A percentile compares a stretch with the other conserved stretches of the same genome.
phyloP scores from a whole-genome alignment of 2,113 vertebrate genomes.

The Amphiprion ocellaris region DNA sequence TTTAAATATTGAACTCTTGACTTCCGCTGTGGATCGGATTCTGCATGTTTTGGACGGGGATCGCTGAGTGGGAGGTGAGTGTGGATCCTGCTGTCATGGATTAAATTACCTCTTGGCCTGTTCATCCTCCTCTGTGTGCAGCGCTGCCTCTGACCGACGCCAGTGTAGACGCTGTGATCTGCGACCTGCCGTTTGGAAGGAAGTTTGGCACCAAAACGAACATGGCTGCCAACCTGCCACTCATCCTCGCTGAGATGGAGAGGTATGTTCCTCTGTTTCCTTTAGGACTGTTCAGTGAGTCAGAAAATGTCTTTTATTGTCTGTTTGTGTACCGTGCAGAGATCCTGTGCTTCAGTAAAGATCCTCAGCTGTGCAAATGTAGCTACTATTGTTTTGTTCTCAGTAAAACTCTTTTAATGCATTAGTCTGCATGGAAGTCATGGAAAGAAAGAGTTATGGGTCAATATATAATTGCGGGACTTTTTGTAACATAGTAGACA shows the following conservation, averaged over 20 bases:
- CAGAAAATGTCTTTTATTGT: not conserved
- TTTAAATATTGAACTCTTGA: not conserved
- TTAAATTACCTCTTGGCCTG: slow-evolving; percentile 36
- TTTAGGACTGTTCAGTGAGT: slow-evolving; percentile 8
- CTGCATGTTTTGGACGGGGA: not conserved
- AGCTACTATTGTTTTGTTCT: too few species aligned
- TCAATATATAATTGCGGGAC: too few species aligned
- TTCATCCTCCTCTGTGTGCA: slow-evolving; percentile 62
- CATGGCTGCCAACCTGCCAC: slow-evolving; percentile 80
- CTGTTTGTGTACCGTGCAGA: not conserved
- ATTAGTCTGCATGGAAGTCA: not conserved
- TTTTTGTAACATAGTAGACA: too few species aligned
- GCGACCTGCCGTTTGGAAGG: slow-evolving; percentile 94
- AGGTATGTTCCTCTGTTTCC: slow-evolving; percentile 82
- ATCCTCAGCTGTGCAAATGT: too few species aligned
- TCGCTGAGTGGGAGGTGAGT: slow-evolving; percentile 23
- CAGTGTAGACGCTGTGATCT: slow-evolving; percentile 89
- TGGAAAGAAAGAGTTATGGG: not conserved
- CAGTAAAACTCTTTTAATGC: too few species aligned
- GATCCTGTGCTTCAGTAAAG: not conserved
- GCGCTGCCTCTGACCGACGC: slow-evolving; percentile 86
- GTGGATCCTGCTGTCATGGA: slow-evolving; percentile 18
- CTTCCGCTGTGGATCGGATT: slow-evolving; percentile 1
- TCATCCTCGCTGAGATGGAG: slow-evolving; percentile 90
- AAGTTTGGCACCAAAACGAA: slow-evolving; percentile 89